Percentiles rank a stretch among this genome's conserved stretches.
These are phyloP conservation scores for Echinometra lucunter DNA, from an alignment of 53 echinoderm and acorn worm species.

Conservation along the genomic window DNA sequence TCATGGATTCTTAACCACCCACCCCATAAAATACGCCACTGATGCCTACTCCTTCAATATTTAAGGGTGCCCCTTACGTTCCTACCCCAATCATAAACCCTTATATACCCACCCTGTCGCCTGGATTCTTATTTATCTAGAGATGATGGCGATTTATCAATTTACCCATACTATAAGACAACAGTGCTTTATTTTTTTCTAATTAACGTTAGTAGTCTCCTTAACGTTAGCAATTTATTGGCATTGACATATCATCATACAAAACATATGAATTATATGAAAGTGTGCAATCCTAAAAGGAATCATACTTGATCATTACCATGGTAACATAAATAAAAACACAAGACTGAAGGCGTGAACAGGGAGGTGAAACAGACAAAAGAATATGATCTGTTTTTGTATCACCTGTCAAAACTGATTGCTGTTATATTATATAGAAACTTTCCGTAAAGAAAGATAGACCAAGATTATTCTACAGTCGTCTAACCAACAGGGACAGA, in stretches of 20 bases:
- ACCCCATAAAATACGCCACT: too few species aligned
- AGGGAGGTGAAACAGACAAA: not conserved
- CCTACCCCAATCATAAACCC: too few species aligned
- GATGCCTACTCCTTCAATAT: too few species aligned
- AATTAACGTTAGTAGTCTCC: not conserved
- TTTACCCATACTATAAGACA: not conserved
- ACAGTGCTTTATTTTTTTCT: not conserved
- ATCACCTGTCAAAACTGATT: not conserved
- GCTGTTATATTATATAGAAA: too few species aligned
- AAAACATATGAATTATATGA: not conserved
- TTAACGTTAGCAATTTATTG: not conserved
- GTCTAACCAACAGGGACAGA: too few species aligned
- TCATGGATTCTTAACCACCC: too few species aligned
- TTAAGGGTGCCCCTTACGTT: too few species aligned
- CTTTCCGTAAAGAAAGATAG: too few species aligned
- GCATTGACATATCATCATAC: not conserved
- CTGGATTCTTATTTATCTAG: too few species aligned
- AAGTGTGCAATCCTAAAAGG: not conserved
- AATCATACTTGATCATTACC: not conserved
- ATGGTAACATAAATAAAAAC: conserved; percentile 1
- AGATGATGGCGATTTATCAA: too few species aligned
- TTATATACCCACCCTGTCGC: too few species aligned
- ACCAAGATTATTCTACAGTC: too few species aligned
- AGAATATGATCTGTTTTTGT: not conserved
- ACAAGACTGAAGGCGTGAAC: not conserved